Conservation (phyloP, 2,797 vertebrate species). For the Pseudochirops cupreus region DNA sequence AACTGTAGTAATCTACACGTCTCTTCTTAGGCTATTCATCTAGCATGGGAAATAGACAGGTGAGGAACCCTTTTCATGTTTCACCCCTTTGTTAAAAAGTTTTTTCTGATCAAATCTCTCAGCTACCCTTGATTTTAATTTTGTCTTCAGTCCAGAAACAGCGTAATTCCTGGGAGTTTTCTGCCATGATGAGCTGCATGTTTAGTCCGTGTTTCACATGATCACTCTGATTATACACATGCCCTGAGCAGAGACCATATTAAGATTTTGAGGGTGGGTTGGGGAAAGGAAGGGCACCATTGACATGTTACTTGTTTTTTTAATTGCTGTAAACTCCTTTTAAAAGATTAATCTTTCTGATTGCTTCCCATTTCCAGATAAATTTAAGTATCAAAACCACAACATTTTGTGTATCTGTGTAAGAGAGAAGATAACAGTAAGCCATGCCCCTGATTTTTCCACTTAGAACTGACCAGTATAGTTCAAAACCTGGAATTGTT, state of each 20-base stretch:
- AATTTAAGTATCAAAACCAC: background rate
- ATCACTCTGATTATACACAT: slow-evolving; percentile 61
- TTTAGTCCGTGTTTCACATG: slow-evolving; percentile 71
- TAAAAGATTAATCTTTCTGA: background rate
- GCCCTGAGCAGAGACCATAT: slow-evolving; percentile 60
- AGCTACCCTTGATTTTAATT: background rate
- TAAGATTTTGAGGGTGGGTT: background rate
- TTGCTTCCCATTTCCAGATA: background rate
- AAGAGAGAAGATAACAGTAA: background rate
- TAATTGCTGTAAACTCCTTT: background rate
- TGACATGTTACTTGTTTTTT: too few species aligned
- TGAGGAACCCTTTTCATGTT: background rate
- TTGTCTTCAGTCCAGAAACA: slow-evolving; percentile 30
- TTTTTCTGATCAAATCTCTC: slow-evolving; percentile 43
- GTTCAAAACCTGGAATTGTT: background rate
- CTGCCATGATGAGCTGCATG: slow-evolving; percentile 58
- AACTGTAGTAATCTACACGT: slow-evolving; percentile 9
- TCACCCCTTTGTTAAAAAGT: slow-evolving; percentile 13
- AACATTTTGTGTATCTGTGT: background rate
- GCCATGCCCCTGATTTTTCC: background rate
- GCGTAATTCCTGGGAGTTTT: slow-evolving; percentile 8
- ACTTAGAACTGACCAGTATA: background rate
- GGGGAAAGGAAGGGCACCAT: too few species aligned
- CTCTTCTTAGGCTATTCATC: background rate
- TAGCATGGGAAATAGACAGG: slow-evolving; percentile 8